Evolutionary conservation across 2,888 invertebrate genomes (phyloP).

Genomic region (Diachrysia chrysitis): DNA sequence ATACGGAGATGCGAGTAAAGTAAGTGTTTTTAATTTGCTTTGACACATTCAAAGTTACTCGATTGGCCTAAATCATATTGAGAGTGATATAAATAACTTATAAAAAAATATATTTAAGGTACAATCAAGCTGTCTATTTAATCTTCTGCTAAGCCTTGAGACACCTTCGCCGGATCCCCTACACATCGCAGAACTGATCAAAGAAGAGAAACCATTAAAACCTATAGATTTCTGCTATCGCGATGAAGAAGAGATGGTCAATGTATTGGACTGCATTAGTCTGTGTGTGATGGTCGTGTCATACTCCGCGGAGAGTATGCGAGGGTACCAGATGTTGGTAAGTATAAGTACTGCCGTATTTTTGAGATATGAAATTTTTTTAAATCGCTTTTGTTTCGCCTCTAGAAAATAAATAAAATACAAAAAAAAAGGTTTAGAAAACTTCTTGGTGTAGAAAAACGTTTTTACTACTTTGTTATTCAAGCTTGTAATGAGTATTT

Average conservation of each 20-base stretch:
- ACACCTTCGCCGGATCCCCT: constrained; percentile 98
- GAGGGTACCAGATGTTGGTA: constrained; percentile 97
- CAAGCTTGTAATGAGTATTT: no score
- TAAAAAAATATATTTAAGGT: constrained; percentile 90
- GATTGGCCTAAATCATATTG: background rate
- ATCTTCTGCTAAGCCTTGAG: constrained; percentile 96
- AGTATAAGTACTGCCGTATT: constrained; percentile 66
- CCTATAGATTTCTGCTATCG: constrained; percentile 99
- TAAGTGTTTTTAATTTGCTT: constrained; percentile 71
- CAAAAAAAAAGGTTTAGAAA: no score
- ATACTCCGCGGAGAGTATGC: constrained; percentile 98
- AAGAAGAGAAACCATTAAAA: constrained; percentile 96
- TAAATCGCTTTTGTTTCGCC: no score
- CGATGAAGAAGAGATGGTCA: constrained; percentile 99
- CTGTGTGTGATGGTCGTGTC: constrained; percentile 99
- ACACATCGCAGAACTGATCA: constrained; percentile 97
- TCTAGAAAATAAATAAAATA: no score
- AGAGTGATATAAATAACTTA: no score
- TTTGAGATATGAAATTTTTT: no score
- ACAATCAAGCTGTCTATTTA: constrained; percentile 97
- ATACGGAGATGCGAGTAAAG: constrained; percentile 97
- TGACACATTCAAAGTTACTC: background rate
- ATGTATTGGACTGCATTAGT: constrained; percentile 98
- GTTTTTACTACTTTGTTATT: no score
- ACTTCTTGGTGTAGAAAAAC: no score